Conservation (phyloP, 2,113 vertebrate genomes). For the Xiphophorus hellerii region DNA sequence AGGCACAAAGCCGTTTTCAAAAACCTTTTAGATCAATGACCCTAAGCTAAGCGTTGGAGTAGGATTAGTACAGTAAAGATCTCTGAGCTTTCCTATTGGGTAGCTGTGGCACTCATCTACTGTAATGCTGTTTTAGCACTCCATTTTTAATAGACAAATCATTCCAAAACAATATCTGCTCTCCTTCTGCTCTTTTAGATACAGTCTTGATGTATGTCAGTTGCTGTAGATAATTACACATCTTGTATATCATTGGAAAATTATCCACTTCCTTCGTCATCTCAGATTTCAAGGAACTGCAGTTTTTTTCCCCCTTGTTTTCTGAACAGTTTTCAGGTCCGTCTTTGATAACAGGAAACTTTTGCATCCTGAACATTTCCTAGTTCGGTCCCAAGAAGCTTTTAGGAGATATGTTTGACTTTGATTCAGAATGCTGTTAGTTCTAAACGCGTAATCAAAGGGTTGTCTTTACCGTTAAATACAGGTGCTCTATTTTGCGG, state of each 20-base stretch:
- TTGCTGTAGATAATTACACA: too few species aligned
- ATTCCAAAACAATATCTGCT: neutral
- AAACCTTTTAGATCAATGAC: too few species aligned
- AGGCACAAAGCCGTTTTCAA: too few species aligned
- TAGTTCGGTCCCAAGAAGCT: slow-evolving; percentile 3
- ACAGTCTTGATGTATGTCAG: neutral
- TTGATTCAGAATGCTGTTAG: slow-evolving; percentile 31
- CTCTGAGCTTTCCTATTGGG: too few species aligned
- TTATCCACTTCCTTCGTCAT: neutral
- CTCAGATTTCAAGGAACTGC: neutral
- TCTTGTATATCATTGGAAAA: too few species aligned
- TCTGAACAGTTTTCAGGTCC: slow-evolving; percentile 6
- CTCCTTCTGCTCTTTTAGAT: neutral
- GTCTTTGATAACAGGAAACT: slow-evolving; percentile 1
- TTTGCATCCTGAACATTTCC: neutral
- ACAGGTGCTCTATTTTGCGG: neutral
- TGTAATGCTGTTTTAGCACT: too few species aligned
- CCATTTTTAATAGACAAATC: neutral
- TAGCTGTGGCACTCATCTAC: too few species aligned
- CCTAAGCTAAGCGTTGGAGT: too few species aligned
- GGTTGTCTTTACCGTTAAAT: neutral
- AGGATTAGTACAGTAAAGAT: too few species aligned
- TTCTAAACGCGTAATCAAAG: neutral
- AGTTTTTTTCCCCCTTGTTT: neutral
- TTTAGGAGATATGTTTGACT: slow-evolving; percentile 15